Conservation (phyloP, 2,888 invertebrate species). For the Leptarthrus brevirostris region DNA sequence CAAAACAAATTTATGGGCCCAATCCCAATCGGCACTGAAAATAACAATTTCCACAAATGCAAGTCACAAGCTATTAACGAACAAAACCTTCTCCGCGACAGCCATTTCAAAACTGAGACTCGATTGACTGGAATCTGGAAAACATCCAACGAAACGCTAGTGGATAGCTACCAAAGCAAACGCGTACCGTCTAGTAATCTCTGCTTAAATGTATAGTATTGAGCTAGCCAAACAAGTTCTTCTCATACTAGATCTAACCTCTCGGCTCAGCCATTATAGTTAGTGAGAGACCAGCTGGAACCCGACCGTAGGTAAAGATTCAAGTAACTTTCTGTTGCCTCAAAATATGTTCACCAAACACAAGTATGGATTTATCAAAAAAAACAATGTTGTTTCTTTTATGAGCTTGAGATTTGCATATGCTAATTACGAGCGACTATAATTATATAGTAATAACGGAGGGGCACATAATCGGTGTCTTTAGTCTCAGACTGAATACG, state of each 20-base stretch:
- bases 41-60: background rate
- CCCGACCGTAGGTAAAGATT: slow-evolving; percentile 1
- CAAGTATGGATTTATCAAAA: slow-evolving; percentile 4
- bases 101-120: slow-evolving; percentile 24
- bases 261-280: slow-evolving; percentile 13
- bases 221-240: background rate
- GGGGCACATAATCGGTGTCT: background rate
- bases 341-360: slow-evolving; percentile 1
- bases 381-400: no score
- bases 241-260: slow-evolving; percentile 14
- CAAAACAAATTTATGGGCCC: background rate
- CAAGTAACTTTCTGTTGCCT: background rate
- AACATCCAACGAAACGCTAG: slow-evolving; percentile 24
- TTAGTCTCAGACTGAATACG: no score
- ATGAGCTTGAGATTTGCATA: slow-evolving; percentile 4
- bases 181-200: slow-evolving; percentile 2
- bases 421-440: background rate
- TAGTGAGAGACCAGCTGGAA: background rate
- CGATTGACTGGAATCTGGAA: slow-evolving; percentile 25
- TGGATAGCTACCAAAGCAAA: no score
- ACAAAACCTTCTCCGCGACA: slow-evolving; percentile 15
- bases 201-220: background rate
- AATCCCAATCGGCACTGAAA: background rate
- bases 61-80: background rate
- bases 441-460: background rate